Evolutionary conservation across 2,888 invertebrate species (phyloP).

Genomic region (Dastarcus helophoroides): DNA sequence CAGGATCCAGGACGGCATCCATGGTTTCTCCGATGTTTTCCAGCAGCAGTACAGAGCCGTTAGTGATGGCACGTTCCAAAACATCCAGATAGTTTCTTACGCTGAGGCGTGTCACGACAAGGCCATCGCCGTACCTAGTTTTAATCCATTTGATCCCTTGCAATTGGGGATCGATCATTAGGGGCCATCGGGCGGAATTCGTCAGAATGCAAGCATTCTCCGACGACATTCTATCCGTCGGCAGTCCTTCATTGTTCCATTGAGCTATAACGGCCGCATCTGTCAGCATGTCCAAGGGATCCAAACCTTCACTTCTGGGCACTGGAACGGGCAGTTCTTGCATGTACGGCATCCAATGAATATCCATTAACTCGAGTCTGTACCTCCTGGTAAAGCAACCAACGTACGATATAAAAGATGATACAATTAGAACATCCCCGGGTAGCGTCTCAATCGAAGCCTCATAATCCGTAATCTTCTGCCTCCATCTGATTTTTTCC

Average conservation of each 20-base stretch:
- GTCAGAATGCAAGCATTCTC: slow-evolving; percentile 89
- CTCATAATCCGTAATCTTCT: slow-evolving; percentile 47
- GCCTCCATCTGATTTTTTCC: slow-evolving; percentile 77
- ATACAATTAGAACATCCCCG: slow-evolving; percentile 78
- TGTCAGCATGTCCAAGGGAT: slow-evolving; percentile 75
- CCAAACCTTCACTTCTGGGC: slow-evolving; percentile 65
- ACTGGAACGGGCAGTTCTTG: slow-evolving; percentile 59
- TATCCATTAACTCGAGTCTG: slow-evolving; percentile 62
- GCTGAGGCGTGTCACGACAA: slow-evolving; percentile 69
- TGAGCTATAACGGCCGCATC: slow-evolving; percentile 86
- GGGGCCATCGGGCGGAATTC: slow-evolving; percentile 83
- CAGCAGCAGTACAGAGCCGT: slow-evolving; percentile 66
- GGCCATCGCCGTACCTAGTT: slow-evolving; percentile 60
- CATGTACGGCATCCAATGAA: slow-evolving; percentile 74
- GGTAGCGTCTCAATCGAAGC: slow-evolving; percentile 67
- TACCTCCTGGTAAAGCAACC: slow-evolving; percentile 86
- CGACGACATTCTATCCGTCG: slow-evolving; percentile 85
- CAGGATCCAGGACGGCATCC: slow-evolving; percentile 83
- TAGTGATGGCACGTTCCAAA: slow-evolving; percentile 53
- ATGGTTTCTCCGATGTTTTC: slow-evolving; percentile 85
- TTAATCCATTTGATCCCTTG: slow-evolving; percentile 93
- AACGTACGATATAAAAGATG: slow-evolving; percentile 90
- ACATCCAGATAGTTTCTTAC: slow-evolving; percentile 74
- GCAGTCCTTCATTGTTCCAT: slow-evolving; percentile 92
- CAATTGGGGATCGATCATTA: slow-evolving; percentile 87